These are phyloP conservation scores for Dryobates pubescens DNA, from an alignment of 2,797 vertebrate species.

Conservation along the genomic window DNA sequence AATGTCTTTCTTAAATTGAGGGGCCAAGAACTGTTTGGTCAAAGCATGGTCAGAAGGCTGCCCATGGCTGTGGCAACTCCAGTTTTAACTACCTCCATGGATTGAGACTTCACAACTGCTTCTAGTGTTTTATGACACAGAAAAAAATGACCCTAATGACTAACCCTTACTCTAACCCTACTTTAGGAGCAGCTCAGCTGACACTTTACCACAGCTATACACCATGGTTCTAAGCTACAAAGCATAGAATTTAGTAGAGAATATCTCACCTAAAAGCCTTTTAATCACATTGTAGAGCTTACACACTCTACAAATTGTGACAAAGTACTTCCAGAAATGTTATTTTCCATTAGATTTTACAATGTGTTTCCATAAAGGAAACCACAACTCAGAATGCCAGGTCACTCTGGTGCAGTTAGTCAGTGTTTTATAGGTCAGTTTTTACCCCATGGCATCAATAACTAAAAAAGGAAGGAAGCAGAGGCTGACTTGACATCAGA, in stretches of 20 bases:
- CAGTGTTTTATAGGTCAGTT: not conserved
- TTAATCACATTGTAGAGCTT: not conserved
- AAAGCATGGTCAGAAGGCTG: not conserved
- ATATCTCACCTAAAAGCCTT: not conserved
- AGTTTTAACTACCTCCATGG: not conserved
- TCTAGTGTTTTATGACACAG: not conserved
- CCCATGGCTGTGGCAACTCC: not conserved
- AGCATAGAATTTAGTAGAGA: not conserved
- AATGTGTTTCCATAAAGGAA: conserved; percentile 20
- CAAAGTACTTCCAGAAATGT: not conserved
- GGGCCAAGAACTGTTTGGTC: not conserved
- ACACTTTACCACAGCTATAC: not conserved
- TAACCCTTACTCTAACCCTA: not conserved
- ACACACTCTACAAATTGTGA: not conserved
- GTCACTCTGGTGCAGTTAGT: not conserved
- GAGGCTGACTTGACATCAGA: conserved; percentile 11
- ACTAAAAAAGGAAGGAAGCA: conserved; percentile 37
- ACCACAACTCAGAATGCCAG: not conserved
- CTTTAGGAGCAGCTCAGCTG: not conserved
- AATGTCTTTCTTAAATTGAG: too few relatives aligned
- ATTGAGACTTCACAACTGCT: not conserved
- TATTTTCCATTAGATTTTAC: not conserved
- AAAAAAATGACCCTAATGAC: too few relatives aligned
- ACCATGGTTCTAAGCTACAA: not conserved
- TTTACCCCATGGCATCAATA: not conserved